Conservation (phyloP, 2,797 vertebrate genomes). For the Acipenser ruthenus region DNA sequence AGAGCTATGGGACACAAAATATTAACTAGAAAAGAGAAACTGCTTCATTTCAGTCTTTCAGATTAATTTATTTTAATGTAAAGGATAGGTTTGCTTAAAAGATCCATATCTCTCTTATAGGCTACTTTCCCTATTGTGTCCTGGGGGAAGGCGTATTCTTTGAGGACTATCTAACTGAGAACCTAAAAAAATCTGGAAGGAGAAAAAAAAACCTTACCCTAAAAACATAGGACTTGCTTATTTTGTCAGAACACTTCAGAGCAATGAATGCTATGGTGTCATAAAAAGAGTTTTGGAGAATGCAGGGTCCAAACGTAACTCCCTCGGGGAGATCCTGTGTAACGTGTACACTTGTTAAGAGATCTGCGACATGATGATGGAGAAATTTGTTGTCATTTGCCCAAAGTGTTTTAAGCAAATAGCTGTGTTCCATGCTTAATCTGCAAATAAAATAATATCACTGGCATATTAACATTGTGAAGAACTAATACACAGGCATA, state of each 20-base stretch:
- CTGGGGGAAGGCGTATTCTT: too few relatives aligned
- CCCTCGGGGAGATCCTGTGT: conserved; percentile 73
- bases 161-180: too few relatives aligned
- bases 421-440: conserved; percentile 62
- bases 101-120: too few relatives aligned
- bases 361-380: conserved; percentile 65
- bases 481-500: too few relatives aligned
- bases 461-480: too few relatives aligned
- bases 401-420: conserved; percentile 67
- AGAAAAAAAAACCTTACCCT: conserved; percentile 47
- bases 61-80: too few relatives aligned
- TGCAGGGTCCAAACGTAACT: conserved; percentile 71
- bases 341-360: conserved; percentile 70
- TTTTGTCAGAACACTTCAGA: conserved; percentile 71
- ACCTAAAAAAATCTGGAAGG: too few relatives aligned
- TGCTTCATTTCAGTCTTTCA: too few relatives aligned
- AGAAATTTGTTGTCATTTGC: conserved; percentile 64
- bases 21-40: too few relatives aligned
- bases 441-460: conserved; percentile 28
- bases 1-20: too few relatives aligned
- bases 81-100: too few relatives aligned
- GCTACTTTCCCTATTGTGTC: too few relatives aligned
- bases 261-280: conserved; percentile 83
- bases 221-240: conserved; percentile 66
- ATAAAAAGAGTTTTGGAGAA: conserved; percentile 72